Percentiles rank a stretch among this genome's conserved stretches.
phyloP scores from a whole-genome alignment of 2,113 vertebrate genomes.

The Phalacrocorax brasilianus region DNA sequence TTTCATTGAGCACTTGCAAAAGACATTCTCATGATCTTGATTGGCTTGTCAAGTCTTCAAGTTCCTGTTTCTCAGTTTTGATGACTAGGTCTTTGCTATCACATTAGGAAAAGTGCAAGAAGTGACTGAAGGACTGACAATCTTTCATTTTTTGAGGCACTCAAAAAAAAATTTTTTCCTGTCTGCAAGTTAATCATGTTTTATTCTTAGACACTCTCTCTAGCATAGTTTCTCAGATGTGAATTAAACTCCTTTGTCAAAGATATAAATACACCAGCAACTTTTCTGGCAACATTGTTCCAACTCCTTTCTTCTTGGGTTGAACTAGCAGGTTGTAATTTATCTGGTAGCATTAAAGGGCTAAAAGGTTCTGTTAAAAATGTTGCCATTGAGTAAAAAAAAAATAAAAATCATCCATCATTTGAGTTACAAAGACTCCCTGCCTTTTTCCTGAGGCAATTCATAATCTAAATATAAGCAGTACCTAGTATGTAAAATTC shows the following conservation, averaged over 20 bases:
- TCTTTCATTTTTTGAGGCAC: slow-evolving; percentile 11
- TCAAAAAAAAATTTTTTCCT: slow-evolving; percentile 19
- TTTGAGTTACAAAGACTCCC: not conserved
- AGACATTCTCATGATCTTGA: not conserved
- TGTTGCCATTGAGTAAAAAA: not conserved
- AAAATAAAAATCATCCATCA: not conserved
- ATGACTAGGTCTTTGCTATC: slow-evolving; percentile 7
- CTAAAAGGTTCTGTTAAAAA: slow-evolving; percentile 31
- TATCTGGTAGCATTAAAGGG: slow-evolving; percentile 8
- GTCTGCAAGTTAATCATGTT: slow-evolving; percentile 30
- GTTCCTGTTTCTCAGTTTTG: slow-evolving; percentile 13
- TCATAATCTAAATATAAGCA: slow-evolving; percentile 9
- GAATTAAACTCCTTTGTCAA: slow-evolving; percentile 49
- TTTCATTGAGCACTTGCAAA: not conserved
- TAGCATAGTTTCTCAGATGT: slow-evolving; percentile 21
- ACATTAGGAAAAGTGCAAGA: not conserved
- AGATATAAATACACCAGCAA: slow-evolving; percentile 39
- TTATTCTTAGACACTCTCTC: slow-evolving; percentile 37
- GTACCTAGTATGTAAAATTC: not conserved
- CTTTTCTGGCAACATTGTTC: slow-evolving; percentile 1
- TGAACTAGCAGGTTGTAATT: slow-evolving; percentile 47
- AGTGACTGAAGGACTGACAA: not conserved
- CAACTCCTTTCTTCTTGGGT: slow-evolving; percentile 15
- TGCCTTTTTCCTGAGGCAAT: not conserved
- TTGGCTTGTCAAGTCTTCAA: not conserved